These are phyloP conservation scores for Prunella fulvescens DNA, from an alignment of 2,113 vertebrate genomes.

Conservation along the genomic window DNA sequence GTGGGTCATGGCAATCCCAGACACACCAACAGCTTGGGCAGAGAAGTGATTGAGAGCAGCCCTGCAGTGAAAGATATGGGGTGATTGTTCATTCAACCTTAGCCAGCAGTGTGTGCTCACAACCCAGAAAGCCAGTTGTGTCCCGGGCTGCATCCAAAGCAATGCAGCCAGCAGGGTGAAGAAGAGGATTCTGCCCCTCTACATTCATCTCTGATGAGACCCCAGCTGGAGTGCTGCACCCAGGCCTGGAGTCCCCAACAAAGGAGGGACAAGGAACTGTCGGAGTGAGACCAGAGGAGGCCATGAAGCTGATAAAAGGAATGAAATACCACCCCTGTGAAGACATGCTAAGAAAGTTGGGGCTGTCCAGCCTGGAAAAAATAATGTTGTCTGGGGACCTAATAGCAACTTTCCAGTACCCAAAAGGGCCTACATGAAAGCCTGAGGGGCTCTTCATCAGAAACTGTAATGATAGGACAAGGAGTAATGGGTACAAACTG, in stretches of 20 bases:
- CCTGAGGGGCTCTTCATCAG: background rate
- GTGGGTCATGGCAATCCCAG: background rate
- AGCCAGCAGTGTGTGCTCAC: background rate
- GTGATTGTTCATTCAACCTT: background rate
- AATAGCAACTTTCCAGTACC: background rate
- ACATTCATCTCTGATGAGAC: too few species aligned
- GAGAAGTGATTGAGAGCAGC: background rate
- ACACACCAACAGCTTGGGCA: background rate
- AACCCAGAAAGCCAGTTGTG: background rate
- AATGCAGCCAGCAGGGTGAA: accelerated
- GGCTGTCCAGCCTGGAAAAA: background rate
- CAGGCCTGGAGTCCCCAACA: background rate
- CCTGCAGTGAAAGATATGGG: accelerated
- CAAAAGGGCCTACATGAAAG: background rate
- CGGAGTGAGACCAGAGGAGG: background rate
- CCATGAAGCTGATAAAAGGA: background rate
- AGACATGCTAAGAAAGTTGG: background rate
- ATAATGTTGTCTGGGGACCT: accelerated
- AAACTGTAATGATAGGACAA: background rate
- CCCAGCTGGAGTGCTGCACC: background rate
- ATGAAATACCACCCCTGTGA: accelerated
- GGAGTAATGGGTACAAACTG: background rate
- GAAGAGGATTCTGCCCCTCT: background rate
- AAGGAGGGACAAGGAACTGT: background rate
- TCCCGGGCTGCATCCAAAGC: background rate